Evolutionary conservation across 1,140 invertebrate species (phyloP).

Genomic region (Drosophila azteca): DNA sequence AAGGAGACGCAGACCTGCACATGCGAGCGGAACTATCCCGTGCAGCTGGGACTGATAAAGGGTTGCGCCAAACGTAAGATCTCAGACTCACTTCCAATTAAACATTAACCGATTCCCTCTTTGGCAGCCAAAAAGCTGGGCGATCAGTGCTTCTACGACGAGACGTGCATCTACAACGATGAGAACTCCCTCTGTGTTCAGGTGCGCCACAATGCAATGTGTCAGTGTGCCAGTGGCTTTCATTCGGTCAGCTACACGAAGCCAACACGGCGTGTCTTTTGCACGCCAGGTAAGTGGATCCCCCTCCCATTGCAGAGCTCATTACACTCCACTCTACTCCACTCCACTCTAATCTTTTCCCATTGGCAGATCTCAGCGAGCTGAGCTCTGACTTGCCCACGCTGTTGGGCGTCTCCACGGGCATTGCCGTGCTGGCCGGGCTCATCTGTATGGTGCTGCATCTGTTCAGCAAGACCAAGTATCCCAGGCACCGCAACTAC

Average conservation of each 20-base stretch:
- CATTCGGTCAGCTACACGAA: slow-evolving; percentile 90
- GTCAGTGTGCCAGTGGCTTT: slow-evolving; percentile 91
- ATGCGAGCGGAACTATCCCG: slow-evolving; percentile 91
- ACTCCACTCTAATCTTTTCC: too few species aligned
- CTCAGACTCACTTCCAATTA: background rate
- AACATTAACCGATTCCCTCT: background rate
- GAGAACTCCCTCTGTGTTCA: slow-evolving; percentile 91
- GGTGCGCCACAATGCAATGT: slow-evolving; percentile 92
- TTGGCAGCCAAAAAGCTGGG: slow-evolving; percentile 90
- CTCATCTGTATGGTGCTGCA: slow-evolving; percentile 94
- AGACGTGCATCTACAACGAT: slow-evolving; percentile 90
- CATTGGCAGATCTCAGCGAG: slow-evolving; percentile 88
- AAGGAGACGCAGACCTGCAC: slow-evolving; percentile 87
- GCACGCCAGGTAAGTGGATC: slow-evolving; percentile 88
- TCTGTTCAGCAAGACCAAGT: slow-evolving; percentile 89
- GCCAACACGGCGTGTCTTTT: slow-evolving; percentile 90
- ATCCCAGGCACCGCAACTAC: slow-evolving; percentile 89
- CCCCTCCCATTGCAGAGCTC: background rate
- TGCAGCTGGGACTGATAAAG: slow-evolving; percentile 88
- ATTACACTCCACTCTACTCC: too few species aligned
- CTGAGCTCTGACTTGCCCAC: slow-evolving; percentile 92
- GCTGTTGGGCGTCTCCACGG: slow-evolving; percentile 91
- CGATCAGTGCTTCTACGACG: slow-evolving; percentile 92
- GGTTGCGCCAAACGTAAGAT: slow-evolving; percentile 93
- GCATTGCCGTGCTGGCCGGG: slow-evolving; percentile 91